Conservation (phyloP, 64 coral and sea anemone species). For the Pocillopora damicornis region DNA sequence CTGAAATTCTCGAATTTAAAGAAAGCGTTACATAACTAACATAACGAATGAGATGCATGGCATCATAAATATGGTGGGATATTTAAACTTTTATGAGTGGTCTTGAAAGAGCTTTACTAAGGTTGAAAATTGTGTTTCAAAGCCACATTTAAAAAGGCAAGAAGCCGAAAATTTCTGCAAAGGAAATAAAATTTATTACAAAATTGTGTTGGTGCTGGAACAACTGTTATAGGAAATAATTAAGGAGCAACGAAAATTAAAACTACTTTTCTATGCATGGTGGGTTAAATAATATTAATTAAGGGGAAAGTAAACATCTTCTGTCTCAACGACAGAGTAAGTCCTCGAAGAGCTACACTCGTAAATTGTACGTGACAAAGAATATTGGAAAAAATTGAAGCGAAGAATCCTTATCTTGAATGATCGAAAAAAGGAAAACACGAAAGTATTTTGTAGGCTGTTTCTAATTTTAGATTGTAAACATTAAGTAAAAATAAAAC, state of each 20-base stretch:
- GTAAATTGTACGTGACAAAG: neutral
- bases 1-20: neutral
- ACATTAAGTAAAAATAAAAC: too few relatives aligned
- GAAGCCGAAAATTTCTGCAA: neutral
- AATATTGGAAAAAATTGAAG: neutral
- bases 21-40: neutral
- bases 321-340: neutral
- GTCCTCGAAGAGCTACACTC: neutral
- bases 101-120: neutral
- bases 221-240: neutral
- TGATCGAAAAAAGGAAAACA: neutral
- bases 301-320: neutral
- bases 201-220: neutral
- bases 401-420: neutral
- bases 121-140: neutral
- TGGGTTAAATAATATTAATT: constrained; percentile 6
- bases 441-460: too few relatives aligned
- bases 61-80: neutral
- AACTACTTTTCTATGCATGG: neutral
- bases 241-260: neutral
- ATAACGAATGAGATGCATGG: neutral
- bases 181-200: neutral
- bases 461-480: too few relatives aligned
- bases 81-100: neutral
- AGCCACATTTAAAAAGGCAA: neutral